Base-by-base conservation (phyloP, 2,888 invertebrate genomes). In the Osmoderma eremita region DNA sequence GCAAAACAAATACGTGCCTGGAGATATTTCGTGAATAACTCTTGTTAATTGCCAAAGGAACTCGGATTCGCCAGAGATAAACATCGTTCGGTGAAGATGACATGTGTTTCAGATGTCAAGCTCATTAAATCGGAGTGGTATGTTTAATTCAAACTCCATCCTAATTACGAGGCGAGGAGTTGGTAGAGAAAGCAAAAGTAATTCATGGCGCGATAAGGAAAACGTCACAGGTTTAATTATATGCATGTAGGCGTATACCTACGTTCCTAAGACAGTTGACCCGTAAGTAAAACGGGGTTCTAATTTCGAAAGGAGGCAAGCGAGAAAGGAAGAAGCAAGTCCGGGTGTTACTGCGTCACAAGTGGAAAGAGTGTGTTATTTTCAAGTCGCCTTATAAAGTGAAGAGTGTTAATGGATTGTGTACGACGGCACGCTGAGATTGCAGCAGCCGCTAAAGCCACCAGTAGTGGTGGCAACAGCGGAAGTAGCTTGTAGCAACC, bases 371-470 rank as follows among this genome's bases (percentile, higher is more conserved):
- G 53, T 45, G 61, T 41, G 54, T 63, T 67, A 24, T 65, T 68
- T 64, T 69, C 66, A 53, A 71, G 62, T 71, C 68, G 65, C 67
- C 68, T 67, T 68, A 67, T 67, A 66, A 69, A 69, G 67, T 63
- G 64, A 67, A 71, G 70, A 67, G 69, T 69, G 70, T 67, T 71
- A 71, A 71, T 69, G 67, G 71, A 64, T 70, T 71, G 71, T 68
- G 42, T 71, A 70, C 67, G 67, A 67, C 68, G 64, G 69, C 58
- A 69, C 56, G 63, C 67, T 45, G 62, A 67, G 67, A 67, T 67
- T 63, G 63, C 62, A 63, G 20, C 66, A 49, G 56, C 66, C 38
- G 18, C 53, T 38, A 38, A 36, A 53, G 45, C 36, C 36, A 61
- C 58, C 42, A 45, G 58, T 30, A 24, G 56, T 36, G 15, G 58